phyloP scores from a whole-genome alignment of 2,888 invertebrate species.

The Alloscopus bannaensis region DNA sequence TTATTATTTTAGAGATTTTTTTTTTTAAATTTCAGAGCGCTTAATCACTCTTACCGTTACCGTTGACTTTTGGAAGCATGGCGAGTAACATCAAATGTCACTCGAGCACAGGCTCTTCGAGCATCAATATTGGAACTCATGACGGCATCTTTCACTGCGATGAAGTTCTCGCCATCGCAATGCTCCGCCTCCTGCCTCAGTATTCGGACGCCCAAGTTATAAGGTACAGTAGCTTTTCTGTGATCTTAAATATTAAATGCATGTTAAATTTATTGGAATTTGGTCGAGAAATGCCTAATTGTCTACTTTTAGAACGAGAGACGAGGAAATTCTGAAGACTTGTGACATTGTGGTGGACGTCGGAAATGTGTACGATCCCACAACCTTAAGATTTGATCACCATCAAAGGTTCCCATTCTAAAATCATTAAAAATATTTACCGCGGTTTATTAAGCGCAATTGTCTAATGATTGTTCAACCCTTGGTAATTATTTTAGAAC shows the following conservation, averaged over 20 bases:
- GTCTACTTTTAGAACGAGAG: slow-evolving; percentile 79
- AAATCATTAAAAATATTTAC: background rate
- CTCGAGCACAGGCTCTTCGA: slow-evolving; percentile 8
- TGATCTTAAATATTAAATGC: no score
- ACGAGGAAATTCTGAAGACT: slow-evolving; percentile 80
- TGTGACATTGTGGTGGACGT: slow-evolving; percentile 98
- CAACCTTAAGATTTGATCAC: slow-evolving; percentile 90
- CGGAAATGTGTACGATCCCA: slow-evolving; percentile 89
- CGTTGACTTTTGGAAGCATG: no score
- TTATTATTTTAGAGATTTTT: no score
- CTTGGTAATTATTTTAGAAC: slow-evolving; percentile 76
- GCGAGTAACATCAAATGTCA: background rate
- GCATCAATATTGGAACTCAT: slow-evolving; percentile 43
- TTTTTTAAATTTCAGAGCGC: no score
- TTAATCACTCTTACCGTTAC: no score
- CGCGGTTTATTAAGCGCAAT: background rate
- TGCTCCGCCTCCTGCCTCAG: slow-evolving; percentile 88
- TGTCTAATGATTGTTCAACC: background rate
- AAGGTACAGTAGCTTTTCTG: no score
- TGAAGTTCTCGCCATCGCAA: slow-evolving; percentile 94
- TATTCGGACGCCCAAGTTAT: slow-evolving; percentile 89
- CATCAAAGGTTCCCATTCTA: slow-evolving; percentile 95
- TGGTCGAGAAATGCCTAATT: no score
- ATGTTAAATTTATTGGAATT: no score
- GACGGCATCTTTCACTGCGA: slow-evolving; percentile 87